Evolutionary conservation across 2,113 vertebrate genomes (phyloP).

Genomic region (Rynchops niger): DNA sequence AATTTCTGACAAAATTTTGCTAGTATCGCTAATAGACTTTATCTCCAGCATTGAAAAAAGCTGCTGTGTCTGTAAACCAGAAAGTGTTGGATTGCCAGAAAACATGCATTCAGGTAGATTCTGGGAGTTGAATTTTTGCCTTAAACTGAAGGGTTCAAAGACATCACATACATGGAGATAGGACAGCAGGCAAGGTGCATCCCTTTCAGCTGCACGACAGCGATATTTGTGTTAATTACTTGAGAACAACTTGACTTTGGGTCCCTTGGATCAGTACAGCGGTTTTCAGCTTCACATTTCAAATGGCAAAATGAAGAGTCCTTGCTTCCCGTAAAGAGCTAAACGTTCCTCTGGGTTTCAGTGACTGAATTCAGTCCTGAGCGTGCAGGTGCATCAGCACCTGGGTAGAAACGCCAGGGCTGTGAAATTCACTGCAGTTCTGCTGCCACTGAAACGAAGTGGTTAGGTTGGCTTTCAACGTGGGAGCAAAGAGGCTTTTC

Average conservation of each 20-base stretch:
- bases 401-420: rapidly evolving
- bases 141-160: neutral
- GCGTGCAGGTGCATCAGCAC: rapidly evolving
- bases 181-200: no score
- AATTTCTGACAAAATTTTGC: constrained; percentile 75
- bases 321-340: neutral
- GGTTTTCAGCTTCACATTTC: neutral
- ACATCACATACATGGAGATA: neutral
- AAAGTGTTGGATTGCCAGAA: neutral
- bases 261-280: neutral
- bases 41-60: constrained; percentile 62
- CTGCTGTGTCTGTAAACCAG: constrained; percentile 52
- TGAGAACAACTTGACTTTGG: no score
- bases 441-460: no score
- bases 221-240: no score
- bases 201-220: neutral
- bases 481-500: neutral
- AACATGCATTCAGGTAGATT: neutral
- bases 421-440: neutral
- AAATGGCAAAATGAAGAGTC: neutral
- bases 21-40: constrained; percentile 67
- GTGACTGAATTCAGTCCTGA: rapidly evolving
- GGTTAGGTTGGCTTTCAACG: neutral
- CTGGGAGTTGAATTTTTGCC: neutral
- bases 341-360: neutral